Base-by-base conservation (phyloP, 1,140 invertebrate genomes). In the Leptinotarsa texana region DNA sequence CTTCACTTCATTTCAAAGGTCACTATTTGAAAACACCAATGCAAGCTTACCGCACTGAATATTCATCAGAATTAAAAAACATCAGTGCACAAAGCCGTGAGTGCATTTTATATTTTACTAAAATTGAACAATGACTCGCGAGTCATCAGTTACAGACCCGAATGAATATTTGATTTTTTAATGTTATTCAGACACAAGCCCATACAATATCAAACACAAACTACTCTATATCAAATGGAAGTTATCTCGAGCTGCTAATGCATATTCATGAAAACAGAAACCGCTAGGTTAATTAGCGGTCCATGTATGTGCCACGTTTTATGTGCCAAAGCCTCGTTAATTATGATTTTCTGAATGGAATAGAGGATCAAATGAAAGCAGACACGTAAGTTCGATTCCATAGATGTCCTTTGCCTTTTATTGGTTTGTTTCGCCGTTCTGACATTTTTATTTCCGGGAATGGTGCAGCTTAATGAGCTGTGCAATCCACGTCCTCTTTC, bases 191-290 rank as follows among this genome's bases (percentile, higher is more conserved):
- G n/a, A 57, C 51, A 18, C 33, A 57, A 57, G 3, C 33, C 42
- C 66, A 17, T 42, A 42, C 42, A 42, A 47, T 68, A 47, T 68
- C 24, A 15, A 68, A 68, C n/a, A 18, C 24, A 47, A 18, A 42
- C 33, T 68, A 13, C 42, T 68, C 66, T 68, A n/a, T 47, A 68
- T 47, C 66, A 68, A 68, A 68, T 68, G 33, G 42, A 68, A 21
- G 24, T 42, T 18, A 68, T 42, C 66, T 68, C 11, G 5, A 62
- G 5, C 42, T 47, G 17, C 24, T 68, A 33, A 68, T 68, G 42
- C 66, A 68, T 68, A 68, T 68, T 68, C 66, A 68, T 68, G 66
- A 68, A 68, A 68, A 68, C 66, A 42, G 42, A 68, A 68, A 68
- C 66, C 42, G 66, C 66, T 68, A 42, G 66, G 66, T 68, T 68